Percentiles rank a stretch among this genome's conserved stretches.
Evolutionary conservation across 2,888 invertebrate genomes (phyloP).

Genomic region (Carcina quercana): DNA sequence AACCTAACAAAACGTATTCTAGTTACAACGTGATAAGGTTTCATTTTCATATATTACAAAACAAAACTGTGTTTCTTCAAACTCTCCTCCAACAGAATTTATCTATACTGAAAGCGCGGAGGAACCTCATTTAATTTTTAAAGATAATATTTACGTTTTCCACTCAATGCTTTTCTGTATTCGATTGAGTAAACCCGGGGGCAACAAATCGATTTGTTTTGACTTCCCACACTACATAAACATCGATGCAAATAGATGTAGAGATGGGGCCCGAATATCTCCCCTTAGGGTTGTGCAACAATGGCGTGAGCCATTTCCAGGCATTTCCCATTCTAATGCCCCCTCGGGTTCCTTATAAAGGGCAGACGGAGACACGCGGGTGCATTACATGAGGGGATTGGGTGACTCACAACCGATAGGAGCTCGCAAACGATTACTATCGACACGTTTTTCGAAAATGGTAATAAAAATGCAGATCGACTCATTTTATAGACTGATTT

Average conservation of each 20-base stretch:
- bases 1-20: too few relatives aligned
- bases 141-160: background rate
- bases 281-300: conserved; percentile 57
- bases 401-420: conserved; percentile 27
- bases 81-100: background rate
- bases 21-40: background rate
- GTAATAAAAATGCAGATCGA: background rate
- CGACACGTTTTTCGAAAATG: background rate
- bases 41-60: background rate
- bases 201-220: conserved; percentile 38
- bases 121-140: background rate
- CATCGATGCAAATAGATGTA: conserved; percentile 53
- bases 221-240: conserved; percentile 57
- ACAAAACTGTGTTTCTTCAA: background rate
- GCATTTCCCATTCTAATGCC: conserved; percentile 66
- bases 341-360: conserved; percentile 55
- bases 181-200: conserved; percentile 25
- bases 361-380: conserved; percentile 23
- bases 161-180: conserved; percentile 7
- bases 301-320: conserved; percentile 67
- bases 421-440: background rate
- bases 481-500: too few relatives aligned
- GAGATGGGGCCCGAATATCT: conserved; percentile 57
- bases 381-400: conserved; percentile 27
- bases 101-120: background rate